These are phyloP conservation scores for Cheirogaleus major DNA, from an alignment of 2,797 vertebrate species.

Conservation along the genomic window DNA sequence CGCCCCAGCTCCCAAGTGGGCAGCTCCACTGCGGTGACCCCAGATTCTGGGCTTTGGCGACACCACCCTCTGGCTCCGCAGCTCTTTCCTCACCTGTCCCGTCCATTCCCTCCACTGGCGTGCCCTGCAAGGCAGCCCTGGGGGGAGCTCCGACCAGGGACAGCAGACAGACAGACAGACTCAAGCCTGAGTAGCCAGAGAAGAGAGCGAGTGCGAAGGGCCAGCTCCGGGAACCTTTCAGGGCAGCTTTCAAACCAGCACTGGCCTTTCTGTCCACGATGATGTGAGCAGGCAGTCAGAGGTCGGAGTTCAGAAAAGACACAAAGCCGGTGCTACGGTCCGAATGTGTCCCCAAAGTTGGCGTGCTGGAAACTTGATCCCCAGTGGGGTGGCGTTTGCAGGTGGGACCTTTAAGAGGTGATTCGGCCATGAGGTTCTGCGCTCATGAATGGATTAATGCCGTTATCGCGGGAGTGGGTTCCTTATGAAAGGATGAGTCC, in stretches of 20 bases:
- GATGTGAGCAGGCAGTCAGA: conserved; percentile 72
- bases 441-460: neutral
- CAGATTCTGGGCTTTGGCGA: neutral
- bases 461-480: neutral
- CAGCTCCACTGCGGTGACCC: neutral
- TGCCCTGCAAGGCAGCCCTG: neutral
- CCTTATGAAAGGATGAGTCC: neutral
- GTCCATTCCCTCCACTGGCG: too few species aligned
- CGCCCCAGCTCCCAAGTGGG: neutral
- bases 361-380: neutral
- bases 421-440: neutral
- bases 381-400: neutral
- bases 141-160: too few species aligned
- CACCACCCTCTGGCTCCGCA: neutral
- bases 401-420: neutral
- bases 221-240: conserved; percentile 52
- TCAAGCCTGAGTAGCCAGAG: neutral
- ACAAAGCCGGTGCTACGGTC: neutral
- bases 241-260: conserved; percentile 59
- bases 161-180: neutral
- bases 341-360: neutral
- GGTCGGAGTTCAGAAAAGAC: conserved; percentile 74
- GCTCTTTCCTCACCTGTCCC: neutral
- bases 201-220: neutral
- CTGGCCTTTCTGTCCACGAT: conserved; percentile 71